A percentile compares a stretch with the other conserved stretches of the same genome.
These are phyloP conservation scores for Cyanoramphus novaezelandiae DNA, from an alignment of 2,113 vertebrate genomes.

Conservation along the genomic window DNA sequence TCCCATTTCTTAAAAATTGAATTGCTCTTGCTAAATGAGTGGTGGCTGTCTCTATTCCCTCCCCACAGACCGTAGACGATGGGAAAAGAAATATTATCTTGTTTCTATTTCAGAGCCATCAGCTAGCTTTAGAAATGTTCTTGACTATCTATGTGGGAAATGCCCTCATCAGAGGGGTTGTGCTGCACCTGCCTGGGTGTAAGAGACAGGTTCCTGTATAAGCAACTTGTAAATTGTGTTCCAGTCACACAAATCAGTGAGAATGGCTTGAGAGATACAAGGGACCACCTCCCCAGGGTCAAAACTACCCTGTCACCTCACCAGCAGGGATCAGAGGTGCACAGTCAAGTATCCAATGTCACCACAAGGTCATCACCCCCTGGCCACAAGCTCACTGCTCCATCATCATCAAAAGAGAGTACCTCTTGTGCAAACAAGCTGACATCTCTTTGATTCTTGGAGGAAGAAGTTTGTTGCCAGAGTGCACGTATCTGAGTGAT, in stretches of 20 bases:
- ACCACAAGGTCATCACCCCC: neutral
- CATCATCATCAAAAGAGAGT: neutral
- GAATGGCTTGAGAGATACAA: rapidly evolving
- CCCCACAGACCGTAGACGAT: neutral
- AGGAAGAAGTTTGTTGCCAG: neutral
- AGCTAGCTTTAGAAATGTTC: neutral
- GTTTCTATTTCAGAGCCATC: slow-evolving; percentile 15
- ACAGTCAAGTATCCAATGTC: neutral
- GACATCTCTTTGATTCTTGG: neutral
- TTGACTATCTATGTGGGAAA: neutral
- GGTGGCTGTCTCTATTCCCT: slow-evolving; percentile 51
- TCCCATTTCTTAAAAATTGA: slow-evolving; percentile 55
- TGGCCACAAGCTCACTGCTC: neutral
- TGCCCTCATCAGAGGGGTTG: neutral
- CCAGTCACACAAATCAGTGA: neutral
- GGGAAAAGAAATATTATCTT: slow-evolving; percentile 22
- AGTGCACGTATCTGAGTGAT: neutral
- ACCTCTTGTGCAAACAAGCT: neutral
- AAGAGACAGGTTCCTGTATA: neutral
- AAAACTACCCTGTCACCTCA: neutral
- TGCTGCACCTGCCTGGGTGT: neutral
- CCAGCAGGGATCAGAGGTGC: neutral
- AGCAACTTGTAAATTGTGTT: neutral
- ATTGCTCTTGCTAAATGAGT: slow-evolving; percentile 48
- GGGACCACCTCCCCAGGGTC: too few relatives aligned